Conservation (phyloP, 1,140 invertebrate species). For the Euwallacea similis region DNA sequence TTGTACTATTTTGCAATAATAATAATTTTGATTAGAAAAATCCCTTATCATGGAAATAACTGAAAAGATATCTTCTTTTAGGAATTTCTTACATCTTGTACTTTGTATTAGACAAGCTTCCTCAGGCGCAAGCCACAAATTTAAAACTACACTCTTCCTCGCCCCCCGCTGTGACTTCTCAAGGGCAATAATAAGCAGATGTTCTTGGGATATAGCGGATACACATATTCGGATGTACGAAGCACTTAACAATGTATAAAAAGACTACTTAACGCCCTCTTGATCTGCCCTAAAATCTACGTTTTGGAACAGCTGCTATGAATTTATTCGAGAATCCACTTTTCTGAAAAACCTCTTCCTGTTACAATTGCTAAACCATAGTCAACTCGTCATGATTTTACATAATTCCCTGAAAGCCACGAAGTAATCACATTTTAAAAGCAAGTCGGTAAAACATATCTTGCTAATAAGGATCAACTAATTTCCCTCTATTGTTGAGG, state of each 20-base stretch:
- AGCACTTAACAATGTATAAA: conserved; percentile 28
- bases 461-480: too few species aligned
- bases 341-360: conserved; percentile 41
- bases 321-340: conserved; percentile 26
- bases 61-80: too few species aligned
- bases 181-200: conserved; percentile 12
- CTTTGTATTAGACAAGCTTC: too few species aligned
- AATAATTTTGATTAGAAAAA: too few species aligned
- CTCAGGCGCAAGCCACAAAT: too few species aligned
- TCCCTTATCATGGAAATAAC: too few species aligned
- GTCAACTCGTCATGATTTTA: conserved; percentile 16
- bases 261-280: conserved; percentile 38
- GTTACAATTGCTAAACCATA: conserved; percentile 12
- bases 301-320: conserved; percentile 28
- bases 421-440: not conserved
- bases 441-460: not conserved
- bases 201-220: conserved; percentile 18
- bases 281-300: conserved; percentile 26
- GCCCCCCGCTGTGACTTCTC: not conserved
- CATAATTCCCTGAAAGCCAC: not conserved
- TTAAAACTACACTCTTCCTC: too few species aligned
- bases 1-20: too few species aligned
- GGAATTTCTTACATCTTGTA: too few species aligned
- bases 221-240: conserved; percentile 15
- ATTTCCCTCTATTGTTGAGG: too few species aligned